Evolutionary conservation across 1,140 invertebrate genomes (phyloP), one percentile per base, ranked within the genome.

Genomic region (Aphelenchoides besseyi): DNA sequence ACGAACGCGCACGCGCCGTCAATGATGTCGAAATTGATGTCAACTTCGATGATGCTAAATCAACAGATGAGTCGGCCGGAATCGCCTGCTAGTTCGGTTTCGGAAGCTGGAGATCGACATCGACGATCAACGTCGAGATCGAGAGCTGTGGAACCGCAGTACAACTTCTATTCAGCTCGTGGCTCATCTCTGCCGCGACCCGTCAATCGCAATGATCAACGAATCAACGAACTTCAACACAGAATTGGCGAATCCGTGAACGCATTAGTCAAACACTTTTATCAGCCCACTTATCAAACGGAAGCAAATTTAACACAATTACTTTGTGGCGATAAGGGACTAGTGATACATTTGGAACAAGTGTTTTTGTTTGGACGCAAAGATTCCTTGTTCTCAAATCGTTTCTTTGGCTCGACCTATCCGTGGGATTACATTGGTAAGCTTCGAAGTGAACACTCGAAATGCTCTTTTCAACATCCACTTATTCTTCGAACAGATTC

Each of bases 371-470:
- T 91, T 82, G 95, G 95, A 3, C 86, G 87, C 76, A 82, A 85
- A 33, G 79, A 81, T 36, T 57, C 76, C 9, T 94, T 94, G 82
- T 93, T 92, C 82, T 95, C 93, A 26, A 89, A 91, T 29, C 88
- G 94, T 55, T 89, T 98, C 73, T 97, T 98, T 86, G 90, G 91
- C 75, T 95, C 97, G 86, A 89, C 96, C 66, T 97, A 95, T 82
- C 90, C 97, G 36, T 98, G 96, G 96, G 95, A 98, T 86, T 98
- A 93, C 87, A 90, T 98, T 82, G 90, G 94, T 95, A 87, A 88
- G 88, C 86, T 59, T 59, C 66, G 41, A 23, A 48, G 41, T 48
- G 41, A 48, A 23, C 41, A 48, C 41, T 12, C 48, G 54, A 16
- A 28, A 68, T 36, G 28, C 54, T 18, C 36, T 16, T 67, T 71